phyloP scores from a whole-genome alignment of 2,113 vertebrate genomes.

The Shinisaurus crocodilurus region DNA sequence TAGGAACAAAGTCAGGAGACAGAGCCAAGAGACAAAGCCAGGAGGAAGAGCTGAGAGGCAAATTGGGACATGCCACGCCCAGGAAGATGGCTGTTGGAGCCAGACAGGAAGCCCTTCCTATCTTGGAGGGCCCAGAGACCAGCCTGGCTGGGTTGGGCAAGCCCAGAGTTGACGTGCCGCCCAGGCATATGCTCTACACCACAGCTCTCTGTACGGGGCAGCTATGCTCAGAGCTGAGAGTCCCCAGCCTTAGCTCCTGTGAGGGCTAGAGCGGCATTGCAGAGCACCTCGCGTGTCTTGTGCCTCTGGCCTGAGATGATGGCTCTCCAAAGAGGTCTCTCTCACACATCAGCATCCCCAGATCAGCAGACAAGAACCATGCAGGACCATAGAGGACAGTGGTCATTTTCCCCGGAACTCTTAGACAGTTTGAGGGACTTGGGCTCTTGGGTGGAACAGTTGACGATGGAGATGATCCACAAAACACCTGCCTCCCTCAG shows the following conservation, averaged over 20 bases:
- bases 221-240: background rate
- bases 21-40: too few relatives aligned
- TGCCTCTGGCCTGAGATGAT: too few relatives aligned
- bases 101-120: too few relatives aligned
- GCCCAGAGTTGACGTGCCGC: background rate
- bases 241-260: background rate
- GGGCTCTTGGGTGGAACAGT: fast-evolving
- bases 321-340: background rate
- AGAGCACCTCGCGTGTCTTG: background rate
- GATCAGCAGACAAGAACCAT: too few relatives aligned
- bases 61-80: too few relatives aligned
- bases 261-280: background rate
- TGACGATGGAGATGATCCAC: background rate
- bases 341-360: background rate
- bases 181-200: background rate
- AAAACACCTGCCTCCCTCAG: background rate
- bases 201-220: background rate
- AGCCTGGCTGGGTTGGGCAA: too few relatives aligned
- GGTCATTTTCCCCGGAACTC: fast-evolving
- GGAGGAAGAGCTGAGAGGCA: too few relatives aligned
- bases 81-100: too few relatives aligned
- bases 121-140: too few relatives aligned
- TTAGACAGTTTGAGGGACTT: fast-evolving
- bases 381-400: background rate
- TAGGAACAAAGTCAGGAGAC: too few relatives aligned